A percentile compares a stretch with the other conserved stretches of the same genome.
Conservation (phyloP, 2,888 invertebrate genomes). For the Sarcophaga caerulescens region DNA sequence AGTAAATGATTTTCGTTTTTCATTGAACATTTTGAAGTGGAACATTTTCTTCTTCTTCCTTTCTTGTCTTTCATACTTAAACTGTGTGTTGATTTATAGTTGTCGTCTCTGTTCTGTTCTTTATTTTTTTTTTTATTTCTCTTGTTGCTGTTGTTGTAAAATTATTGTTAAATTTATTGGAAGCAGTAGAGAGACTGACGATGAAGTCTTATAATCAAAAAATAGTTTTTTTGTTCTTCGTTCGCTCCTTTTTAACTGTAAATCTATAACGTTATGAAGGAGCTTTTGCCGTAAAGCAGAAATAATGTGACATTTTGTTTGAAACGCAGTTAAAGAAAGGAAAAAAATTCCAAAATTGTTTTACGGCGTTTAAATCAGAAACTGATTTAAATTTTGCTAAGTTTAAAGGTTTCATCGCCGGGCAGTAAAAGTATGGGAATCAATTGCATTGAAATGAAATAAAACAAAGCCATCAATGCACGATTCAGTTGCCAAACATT, state of each 20-base stretch:
- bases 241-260: not conserved
- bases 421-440: slow-evolving; percentile 4
- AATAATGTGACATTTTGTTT: slow-evolving; percentile 27
- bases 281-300: slow-evolving; percentile 22
- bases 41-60: not conserved
- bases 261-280: slow-evolving; percentile 20
- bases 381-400: not conserved
- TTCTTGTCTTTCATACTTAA: slow-evolving; percentile 17
- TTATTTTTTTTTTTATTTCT: too few relatives aligned
- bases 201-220: slow-evolving; percentile 64
- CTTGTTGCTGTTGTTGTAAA: slow-evolving; percentile 29
- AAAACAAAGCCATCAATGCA: too few relatives aligned
- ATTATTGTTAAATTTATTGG: slow-evolving; percentile 74
- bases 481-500: too few relatives aligned
- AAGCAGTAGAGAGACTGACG: slow-evolving; percentile 38
- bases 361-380: slow-evolving; percentile 9
- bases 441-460: too few relatives aligned
- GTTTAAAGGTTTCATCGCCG: slow-evolving; percentile 35
- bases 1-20: slow-evolving; percentile 47
- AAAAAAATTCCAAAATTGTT: not conserved
- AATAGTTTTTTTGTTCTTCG: not conserved
- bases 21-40: not conserved
- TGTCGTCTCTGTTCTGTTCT: slow-evolving; percentile 64
- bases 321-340: too few relatives aligned
- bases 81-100: slow-evolving; percentile 72